Evolutionary conservation across 2,797 vertebrate species (phyloP).

Genomic region (Periparus ater): DNA sequence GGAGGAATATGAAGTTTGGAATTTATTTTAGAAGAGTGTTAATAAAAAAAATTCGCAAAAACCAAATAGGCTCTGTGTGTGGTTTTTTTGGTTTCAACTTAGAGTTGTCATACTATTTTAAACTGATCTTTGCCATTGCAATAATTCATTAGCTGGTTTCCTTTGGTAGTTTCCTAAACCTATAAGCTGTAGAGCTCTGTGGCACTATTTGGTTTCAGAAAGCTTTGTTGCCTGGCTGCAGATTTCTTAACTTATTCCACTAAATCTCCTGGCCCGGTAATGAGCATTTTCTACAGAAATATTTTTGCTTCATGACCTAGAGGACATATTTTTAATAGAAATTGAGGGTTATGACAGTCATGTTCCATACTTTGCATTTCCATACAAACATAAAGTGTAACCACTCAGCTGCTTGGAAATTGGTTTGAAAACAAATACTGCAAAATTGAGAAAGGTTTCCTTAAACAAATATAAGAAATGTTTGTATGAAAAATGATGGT

Average conservation of each 20-base stretch:
- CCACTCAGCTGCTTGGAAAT: not conserved
- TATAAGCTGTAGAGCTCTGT: not conserved
- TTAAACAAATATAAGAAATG: slow-evolving; percentile 5
- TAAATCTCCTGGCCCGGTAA: slow-evolving; percentile 28
- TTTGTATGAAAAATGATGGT: not conserved
- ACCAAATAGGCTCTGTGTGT: not conserved
- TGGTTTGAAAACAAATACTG: slow-evolving; percentile 2
- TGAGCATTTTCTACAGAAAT: slow-evolving; percentile 30
- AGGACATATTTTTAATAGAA: slow-evolving; percentile 41
- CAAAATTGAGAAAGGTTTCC: slow-evolving; percentile 27
- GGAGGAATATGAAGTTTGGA: slow-evolving; percentile 33
- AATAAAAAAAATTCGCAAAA: not conserved
- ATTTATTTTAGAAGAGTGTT: slow-evolving; percentile 15
- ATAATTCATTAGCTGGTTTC: slow-evolving; percentile 26
- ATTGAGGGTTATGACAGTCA: slow-evolving; percentile 15
- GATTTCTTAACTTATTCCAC: slow-evolving; percentile 45
- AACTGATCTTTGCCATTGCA: not conserved
- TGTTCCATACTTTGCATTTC: slow-evolving; percentile 55
- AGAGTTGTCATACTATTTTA: not conserved
- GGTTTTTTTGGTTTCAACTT: slow-evolving; percentile 6
- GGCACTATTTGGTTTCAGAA: slow-evolving; percentile 31
- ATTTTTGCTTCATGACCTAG: slow-evolving; percentile 25
- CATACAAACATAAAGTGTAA: slow-evolving; percentile 42
- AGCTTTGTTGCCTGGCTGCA: slow-evolving; percentile 42
- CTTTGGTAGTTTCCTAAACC: slow-evolving; percentile 43